These are phyloP conservation scores for Chionomys nivalis DNA, from an alignment of 2,113 vertebrate species.

Conservation along the genomic window DNA sequence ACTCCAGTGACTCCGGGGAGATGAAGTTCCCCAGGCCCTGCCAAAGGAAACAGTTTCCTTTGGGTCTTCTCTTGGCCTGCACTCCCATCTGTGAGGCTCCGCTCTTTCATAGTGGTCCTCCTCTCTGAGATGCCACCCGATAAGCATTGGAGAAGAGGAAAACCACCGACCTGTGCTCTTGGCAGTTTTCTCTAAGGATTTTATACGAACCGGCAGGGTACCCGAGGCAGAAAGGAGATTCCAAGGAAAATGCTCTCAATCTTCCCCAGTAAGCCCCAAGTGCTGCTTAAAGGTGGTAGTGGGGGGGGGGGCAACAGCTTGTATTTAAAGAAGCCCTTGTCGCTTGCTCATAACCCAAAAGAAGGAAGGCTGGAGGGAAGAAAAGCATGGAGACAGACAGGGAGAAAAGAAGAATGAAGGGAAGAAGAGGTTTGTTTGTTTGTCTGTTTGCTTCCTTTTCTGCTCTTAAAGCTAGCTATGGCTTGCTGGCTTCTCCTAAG, in stretches of 20 bases:
- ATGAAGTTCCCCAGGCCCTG: not conserved
- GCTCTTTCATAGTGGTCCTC: not conserved
- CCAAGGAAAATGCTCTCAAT: slow-evolving; percentile 8
- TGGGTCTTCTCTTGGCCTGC: not conserved
- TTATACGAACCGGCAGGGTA: not conserved
- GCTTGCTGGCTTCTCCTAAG: not conserved
- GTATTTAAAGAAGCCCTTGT: not conserved
- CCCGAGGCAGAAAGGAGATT: slow-evolving; percentile 1
- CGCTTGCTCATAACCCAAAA: not conserved
- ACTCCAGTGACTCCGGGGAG: not conserved
- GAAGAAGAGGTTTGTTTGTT: not conserved
- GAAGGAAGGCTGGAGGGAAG: not conserved
- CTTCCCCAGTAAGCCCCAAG: not conserved
- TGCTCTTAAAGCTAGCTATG: not conserved
- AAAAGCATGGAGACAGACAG: not conserved
- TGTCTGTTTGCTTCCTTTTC: not conserved
- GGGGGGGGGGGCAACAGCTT: not conserved
- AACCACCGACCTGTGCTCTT: not conserved
- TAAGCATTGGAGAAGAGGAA: not conserved
- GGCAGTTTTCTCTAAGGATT: not conserved
- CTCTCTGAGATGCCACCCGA: not conserved
- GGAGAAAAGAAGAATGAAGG: not conserved
- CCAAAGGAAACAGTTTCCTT: not conserved
- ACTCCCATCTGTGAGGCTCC: not conserved
- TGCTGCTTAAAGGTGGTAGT: not conserved